phyloP scores from a whole-genome alignment of 2,797 vertebrate genomes.

The Numenius phaeopus region DNA sequence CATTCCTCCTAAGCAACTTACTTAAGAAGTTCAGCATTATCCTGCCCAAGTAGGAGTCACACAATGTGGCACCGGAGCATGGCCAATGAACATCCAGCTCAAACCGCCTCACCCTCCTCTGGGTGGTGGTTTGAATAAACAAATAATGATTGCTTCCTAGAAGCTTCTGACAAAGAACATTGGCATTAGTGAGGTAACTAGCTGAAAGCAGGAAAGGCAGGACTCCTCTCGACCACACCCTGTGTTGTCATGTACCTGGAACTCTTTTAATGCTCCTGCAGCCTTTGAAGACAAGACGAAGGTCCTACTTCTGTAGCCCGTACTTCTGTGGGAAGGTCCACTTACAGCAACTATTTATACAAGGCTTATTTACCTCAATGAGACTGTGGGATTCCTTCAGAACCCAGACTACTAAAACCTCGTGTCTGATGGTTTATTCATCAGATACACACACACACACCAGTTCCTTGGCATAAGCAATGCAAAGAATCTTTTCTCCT shows the following conservation, averaged over 20 bases:
- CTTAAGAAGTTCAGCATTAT: neutral
- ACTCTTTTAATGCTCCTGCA: neutral
- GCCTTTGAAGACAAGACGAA: neutral
- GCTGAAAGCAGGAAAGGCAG: slow-evolving; percentile 9
- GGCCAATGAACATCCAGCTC: neutral
- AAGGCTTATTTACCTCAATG: neutral
- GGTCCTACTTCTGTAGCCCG: neutral
- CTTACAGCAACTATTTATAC: neutral
- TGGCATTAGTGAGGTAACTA: neutral
- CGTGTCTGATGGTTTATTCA: neutral
- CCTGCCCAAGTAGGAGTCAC: neutral
- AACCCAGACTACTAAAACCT: neutral
- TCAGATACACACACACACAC: neutral
- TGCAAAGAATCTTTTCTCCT: neutral
- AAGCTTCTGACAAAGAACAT: slow-evolving; percentile 11
- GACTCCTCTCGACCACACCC: slow-evolving; percentile 17
- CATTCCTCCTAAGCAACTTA: neutral
- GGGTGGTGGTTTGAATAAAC: slow-evolving; percentile 41
- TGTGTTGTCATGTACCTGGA: neutral
- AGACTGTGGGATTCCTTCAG: neutral
- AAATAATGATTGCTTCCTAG: neutral
- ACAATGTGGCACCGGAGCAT: neutral
- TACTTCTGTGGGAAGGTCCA: neutral
- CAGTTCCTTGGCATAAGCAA: neutral
- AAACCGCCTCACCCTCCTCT: neutral